Percentiles rank a stretch among this genome's conserved stretches.
Evolutionary conservation across 2,888 invertebrate genomes (phyloP).

Genomic region (Amphipyra berbera): DNA sequence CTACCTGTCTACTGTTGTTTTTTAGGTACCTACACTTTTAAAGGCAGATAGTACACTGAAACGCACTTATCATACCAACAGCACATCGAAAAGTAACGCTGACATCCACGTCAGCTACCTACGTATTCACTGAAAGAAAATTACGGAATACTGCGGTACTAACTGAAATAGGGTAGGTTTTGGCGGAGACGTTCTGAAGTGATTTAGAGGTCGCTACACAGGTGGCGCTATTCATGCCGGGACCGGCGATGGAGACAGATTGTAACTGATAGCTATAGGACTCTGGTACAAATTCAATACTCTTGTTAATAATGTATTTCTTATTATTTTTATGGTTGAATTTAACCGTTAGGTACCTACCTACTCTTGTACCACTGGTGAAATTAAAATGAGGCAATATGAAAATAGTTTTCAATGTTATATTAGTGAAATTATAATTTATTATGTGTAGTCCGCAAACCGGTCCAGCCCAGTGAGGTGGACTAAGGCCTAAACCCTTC

Average conservation of each 20-base stretch:
- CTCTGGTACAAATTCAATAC: not conserved
- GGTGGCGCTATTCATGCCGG: conserved; percentile 64
- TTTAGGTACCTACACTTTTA: too few species aligned
- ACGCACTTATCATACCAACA: conserved; percentile 1
- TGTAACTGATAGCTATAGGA: conserved; percentile 7
- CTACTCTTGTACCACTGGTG: too few species aligned
- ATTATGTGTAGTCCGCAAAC: too few species aligned
- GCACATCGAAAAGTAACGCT: conserved; percentile 12
- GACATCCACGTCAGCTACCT: conserved; percentile 1
- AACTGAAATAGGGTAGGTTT: conserved; percentile 57
- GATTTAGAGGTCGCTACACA: conserved; percentile 61
- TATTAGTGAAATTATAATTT: too few species aligned
- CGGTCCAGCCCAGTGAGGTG: too few species aligned
- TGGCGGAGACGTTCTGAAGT: conserved; percentile 50
- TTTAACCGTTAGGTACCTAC: too few species aligned
- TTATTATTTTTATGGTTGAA: too few species aligned
- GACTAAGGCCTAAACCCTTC: too few species aligned
- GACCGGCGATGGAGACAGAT: conserved; percentile 14
- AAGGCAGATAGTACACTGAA: not conserved
- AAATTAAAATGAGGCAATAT: too few species aligned
- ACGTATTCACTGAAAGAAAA: conserved; percentile 24
- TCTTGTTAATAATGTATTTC: not conserved
- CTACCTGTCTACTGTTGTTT: too few species aligned
- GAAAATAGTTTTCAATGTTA: too few species aligned
- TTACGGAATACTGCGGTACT: conserved; percentile 51